Base-by-base conservation (phyloP, 2,888 invertebrate genomes). In the Pyralis farinalis region DNA sequence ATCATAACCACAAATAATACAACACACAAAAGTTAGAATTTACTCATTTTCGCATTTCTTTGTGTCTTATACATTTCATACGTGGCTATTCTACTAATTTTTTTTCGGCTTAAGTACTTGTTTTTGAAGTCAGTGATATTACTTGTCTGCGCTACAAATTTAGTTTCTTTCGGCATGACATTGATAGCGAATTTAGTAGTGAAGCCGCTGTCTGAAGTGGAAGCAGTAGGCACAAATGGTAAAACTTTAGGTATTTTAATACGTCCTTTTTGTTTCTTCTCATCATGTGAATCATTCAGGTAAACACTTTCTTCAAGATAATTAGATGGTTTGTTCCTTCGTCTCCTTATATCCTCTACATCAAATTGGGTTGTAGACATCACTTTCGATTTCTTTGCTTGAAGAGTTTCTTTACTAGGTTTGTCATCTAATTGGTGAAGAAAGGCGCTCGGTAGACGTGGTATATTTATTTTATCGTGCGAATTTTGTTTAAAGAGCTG, bases 301-400 rank as follows among this genome's bases (percentile, higher is more conserved):
- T 74, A 83, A 27, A 88, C 58, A 57, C 82, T 87, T 48, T 87
- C 76, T 71, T 88, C 88, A 44, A 88, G 65, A 53, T 78, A 87
- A 40, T 71, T 68, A 4, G 87, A 87, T 1, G 87, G 87, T 52
- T 83, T 86, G 40, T 63, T 78, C 50, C 61, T 77, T 28, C 67
- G 66, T 44, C 51, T 66, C 40, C 48, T 69, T 1, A 66, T 50
- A 52, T 76, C 63, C 69, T 82, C 74, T 0, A 88, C 81, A 30
- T 57, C 20, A 49, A 88, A 88, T n/a, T 65, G 47, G 10, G 79
- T 64, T 11, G 88, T 88, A 1, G 88, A 68, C 48, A 78, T 55
- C 2, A 69, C 49, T 47, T 58, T 62, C 0, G 52, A 22, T 46
- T 64, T 71, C 45, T 66, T 71, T 25, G 43, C 37, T 37, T 54